These are phyloP conservation scores for Sphaerophoria rueppellii DNA, from an alignment of 2,888 invertebrate species.

Conservation along the genomic window DNA sequence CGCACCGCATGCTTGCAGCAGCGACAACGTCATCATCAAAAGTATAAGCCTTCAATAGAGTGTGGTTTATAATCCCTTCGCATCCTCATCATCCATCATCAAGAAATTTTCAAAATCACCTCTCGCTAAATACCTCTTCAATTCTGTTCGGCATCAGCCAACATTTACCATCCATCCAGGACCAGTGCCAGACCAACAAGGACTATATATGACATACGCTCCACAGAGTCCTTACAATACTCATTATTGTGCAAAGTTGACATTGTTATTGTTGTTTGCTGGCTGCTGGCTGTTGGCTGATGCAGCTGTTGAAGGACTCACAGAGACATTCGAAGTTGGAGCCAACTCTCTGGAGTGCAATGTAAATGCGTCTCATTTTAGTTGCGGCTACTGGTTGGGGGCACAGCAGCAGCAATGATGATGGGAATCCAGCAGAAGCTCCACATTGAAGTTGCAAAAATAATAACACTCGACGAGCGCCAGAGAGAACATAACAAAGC, in stretches of 20 bases:
- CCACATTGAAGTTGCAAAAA: conserved; percentile 61
- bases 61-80: conserved; percentile 54
- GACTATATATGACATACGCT: conserved; percentile 31
- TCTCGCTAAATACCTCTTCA: conserved; percentile 65
- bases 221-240: conserved; percentile 45
- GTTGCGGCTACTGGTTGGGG: conserved; percentile 46
- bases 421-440: conserved; percentile 22
- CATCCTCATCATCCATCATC: conserved; percentile 53
- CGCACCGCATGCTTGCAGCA: neutral
- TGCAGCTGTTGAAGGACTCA: conserved; percentile 60
- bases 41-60: neutral
- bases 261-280: conserved; percentile 57
- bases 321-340: conserved; percentile 32
- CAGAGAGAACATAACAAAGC: conserved; percentile 4
- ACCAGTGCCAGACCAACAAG: conserved; percentile 13
- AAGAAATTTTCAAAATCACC: conserved; percentile 64
- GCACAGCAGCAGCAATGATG: conserved; percentile 41
- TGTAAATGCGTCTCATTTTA: conserved; percentile 70
- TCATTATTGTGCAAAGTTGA: conserved; percentile 64
- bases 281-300: neutral
- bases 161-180: neutral
- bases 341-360: conserved; percentile 69
- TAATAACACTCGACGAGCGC: conserved; percentile 62
- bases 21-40: neutral
- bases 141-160: conserved; percentile 37